Evolutionary conservation across 2,113 vertebrate species (phyloP).

Genomic region (Calonectris borealis): DNA sequence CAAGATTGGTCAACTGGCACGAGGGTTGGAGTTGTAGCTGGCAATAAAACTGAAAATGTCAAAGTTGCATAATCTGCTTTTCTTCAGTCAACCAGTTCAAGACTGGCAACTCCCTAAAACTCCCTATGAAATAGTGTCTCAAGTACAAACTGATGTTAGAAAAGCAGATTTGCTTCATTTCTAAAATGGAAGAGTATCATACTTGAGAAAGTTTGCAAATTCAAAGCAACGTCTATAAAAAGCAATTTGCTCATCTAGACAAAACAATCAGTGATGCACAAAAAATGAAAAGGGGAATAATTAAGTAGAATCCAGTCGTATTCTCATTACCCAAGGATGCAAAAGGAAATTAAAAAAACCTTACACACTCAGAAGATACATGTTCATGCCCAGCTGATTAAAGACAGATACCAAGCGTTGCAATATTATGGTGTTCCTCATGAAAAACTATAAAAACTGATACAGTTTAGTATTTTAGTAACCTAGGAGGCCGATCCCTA

Average conservation of each 20-base stretch:
- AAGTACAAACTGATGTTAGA: background rate
- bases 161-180: background rate
- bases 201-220: background rate
- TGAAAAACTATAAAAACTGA: background rate
- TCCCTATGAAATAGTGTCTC: slow-evolving; percentile 12
- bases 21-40: background rate
- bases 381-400: background rate
- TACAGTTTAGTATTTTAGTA: background rate
- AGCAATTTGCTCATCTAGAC: background rate
- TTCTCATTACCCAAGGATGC: background rate
- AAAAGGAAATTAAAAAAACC: background rate
- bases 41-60: background rate
- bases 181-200: background rate
- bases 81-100: background rate
- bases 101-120: slow-evolving; percentile 7
- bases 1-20: background rate
- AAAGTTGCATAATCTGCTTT: background rate
- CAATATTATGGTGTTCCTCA: background rate
- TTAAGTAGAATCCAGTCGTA: background rate
- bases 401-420: background rate
- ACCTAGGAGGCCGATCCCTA: background rate
- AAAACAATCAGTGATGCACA: background rate
- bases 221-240: background rate
- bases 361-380: background rate
- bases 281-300: background rate